phyloP scores from a whole-genome alignment of 30 jellyfish, hydroid and myxozoan genomes.

The Aurelia aurita region DNA sequence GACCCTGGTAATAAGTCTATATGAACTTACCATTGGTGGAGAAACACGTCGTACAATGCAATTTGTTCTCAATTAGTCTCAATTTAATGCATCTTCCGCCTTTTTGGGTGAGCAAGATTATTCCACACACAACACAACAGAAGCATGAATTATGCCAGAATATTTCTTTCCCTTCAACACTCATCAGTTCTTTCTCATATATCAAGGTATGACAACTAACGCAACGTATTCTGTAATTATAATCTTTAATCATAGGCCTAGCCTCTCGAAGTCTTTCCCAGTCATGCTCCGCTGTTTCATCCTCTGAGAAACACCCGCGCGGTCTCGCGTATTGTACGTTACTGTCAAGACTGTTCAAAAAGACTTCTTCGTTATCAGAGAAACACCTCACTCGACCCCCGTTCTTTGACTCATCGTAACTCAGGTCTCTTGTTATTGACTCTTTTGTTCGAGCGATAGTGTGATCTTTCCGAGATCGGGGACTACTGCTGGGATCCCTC shows the following conservation, averaged over 20 bases:
- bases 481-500: no score
- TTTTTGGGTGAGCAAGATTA: slow-evolving; percentile 24
- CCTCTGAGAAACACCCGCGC: slow-evolving; percentile 48
- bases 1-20: no score
- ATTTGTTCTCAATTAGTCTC: slow-evolving; percentile 45
- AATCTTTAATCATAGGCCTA: not conserved
- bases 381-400: slow-evolving; percentile 1
- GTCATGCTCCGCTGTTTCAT: slow-evolving; percentile 6
- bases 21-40: slow-evolving; percentile 64
- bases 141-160: slow-evolving; percentile 69
- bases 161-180: slow-evolving; percentile 49
- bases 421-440: not conserved
- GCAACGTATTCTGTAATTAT: slow-evolving; percentile 38
- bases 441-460: no score
- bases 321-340: not conserved
- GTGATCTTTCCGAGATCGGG: no score
- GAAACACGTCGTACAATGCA: slow-evolving; percentile 68
- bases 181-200: slow-evolving; percentile 51
- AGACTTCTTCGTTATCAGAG: slow-evolving; percentile 49
- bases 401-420: not conserved
- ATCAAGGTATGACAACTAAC: slow-evolving; percentile 43
- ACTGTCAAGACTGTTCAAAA: not conserved
- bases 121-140: slow-evolving; percentile 64
- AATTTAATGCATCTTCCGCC: slow-evolving; percentile 17
- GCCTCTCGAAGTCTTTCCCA: slow-evolving; percentile 51